A percentile compares a stretch with the other conserved stretches of the same genome.
These are phyloP conservation scores for Alviniconcha marisindica DNA, from an alignment of 1,140 invertebrate genomes.

Conservation along the genomic window DNA sequence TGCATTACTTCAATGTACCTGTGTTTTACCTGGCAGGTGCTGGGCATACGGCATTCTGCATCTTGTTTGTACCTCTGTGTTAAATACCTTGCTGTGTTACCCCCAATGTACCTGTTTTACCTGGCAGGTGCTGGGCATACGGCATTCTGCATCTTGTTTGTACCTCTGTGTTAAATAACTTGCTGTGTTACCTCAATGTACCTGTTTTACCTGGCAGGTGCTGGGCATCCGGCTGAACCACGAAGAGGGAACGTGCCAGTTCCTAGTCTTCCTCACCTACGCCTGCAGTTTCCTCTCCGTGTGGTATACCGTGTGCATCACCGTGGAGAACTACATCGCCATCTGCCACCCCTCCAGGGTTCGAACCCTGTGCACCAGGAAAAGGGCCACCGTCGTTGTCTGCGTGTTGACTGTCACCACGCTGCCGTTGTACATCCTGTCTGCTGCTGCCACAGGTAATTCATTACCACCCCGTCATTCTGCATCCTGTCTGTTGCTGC, in stretches of 20 bases:
- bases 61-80: too few relatives aligned
- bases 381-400: conserved; percentile 83
- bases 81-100: too few relatives aligned
- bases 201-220: not conserved
- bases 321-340: conserved; percentile 89
- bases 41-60: too few relatives aligned
- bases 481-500: too few relatives aligned
- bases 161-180: too few relatives aligned
- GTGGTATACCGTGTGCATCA: conserved; percentile 91
- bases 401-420: conserved; percentile 77
- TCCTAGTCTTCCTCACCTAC: conserved; percentile 83
- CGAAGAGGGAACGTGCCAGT: conserved; percentile 79
- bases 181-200: too few relatives aligned
- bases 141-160: too few relatives aligned
- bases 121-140: too few relatives aligned
- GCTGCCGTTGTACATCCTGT: conserved; percentile 78
- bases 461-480: too few relatives aligned
- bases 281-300: conserved; percentile 86
- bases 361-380: conserved; percentile 84
- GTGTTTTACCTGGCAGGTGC: too few relatives aligned
- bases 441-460: conserved; percentile 41
- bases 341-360: conserved; percentile 85
- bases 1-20: too few relatives aligned
- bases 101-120: too few relatives aligned
- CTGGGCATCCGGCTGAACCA: conserved; percentile 44